Evolutionary conservation across 2,113 vertebrate species (phyloP).

Genomic region (Megaceryle torquata): DNA sequence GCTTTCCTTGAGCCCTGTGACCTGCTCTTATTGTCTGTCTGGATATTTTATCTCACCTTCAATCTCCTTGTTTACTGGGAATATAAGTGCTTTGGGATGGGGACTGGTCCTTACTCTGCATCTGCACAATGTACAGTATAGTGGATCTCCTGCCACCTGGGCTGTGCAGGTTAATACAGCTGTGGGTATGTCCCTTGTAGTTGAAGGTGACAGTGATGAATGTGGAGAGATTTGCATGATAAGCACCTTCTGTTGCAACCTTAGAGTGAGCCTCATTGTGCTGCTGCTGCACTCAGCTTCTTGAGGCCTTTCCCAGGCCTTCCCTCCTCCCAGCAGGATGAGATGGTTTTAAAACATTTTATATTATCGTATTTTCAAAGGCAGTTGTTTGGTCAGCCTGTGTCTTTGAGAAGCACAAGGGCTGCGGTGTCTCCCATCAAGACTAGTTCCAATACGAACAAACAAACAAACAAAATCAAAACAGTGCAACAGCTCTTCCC

Average conservation of each 20-base stretch:
- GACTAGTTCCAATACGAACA: not conserved
- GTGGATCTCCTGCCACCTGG: not conserved
- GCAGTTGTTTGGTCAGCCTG: not conserved
- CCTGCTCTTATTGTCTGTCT: not conserved
- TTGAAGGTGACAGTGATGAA: not conserved
- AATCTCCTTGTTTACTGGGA: not conserved
- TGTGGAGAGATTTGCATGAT: not conserved
- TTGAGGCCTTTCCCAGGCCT: not conserved
- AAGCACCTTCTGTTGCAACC: not conserved
- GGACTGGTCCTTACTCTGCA: not conserved
- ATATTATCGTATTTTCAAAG: not conserved
- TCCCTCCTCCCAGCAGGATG: not conserved
- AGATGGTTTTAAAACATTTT: not conserved
- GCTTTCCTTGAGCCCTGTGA: not conserved
- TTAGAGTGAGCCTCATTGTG: fast-evolving
- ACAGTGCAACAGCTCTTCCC: not conserved
- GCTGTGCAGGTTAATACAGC: not conserved
- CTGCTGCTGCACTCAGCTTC: not conserved
- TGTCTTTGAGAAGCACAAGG: not conserved
- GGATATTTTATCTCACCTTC: not conserved
- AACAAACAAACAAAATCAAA: not conserved
- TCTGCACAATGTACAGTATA: not conserved
- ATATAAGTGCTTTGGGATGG: not conserved
- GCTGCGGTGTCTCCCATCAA: not conserved
- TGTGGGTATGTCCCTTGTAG: not conserved